Evolutionary conservation across 2,888 invertebrate species (phyloP), one percentile per base, ranked within the genome.

Genomic region (Drosophila lacicola): DNA sequence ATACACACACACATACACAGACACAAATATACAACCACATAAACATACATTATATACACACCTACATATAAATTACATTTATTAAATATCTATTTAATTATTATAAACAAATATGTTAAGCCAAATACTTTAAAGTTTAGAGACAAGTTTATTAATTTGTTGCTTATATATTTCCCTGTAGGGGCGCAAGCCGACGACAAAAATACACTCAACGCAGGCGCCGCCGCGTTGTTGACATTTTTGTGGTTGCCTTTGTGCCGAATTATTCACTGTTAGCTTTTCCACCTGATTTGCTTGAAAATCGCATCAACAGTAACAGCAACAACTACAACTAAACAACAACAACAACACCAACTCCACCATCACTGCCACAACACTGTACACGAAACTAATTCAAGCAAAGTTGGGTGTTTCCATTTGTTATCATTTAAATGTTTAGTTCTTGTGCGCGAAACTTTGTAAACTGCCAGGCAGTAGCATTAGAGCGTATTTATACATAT

Each of bases 51-150:
- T 14, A 62, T 37, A 55, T 29, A 72, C 44, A 70, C 69, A 66
- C 46, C 36, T 61, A 82, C 67, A 73, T 75, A 63, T 75, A 75
- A 61, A 67, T 66, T 71, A 76, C 67, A 70, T 17, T 62, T 74
- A 74, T 69, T 56, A 64, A 64, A 57, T 56, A 66, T 68, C 78
- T 86, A 86, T 83, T 83, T 83, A 83, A 83, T 74, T 78, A 83
- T 76, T 72, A 83, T 86, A 80, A 83, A 78, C 70, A 70, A 68
- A 85, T 83, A 83, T 74, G 72, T 82, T 83, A 83, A 83, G 83
- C 86, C 86, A 86, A 83, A 83, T 83, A 83, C 71, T 74, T 80
- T 83, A 83, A 77, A 29, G 49, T 62, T 76, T 78, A 82, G 80
- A 70, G 49, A 61, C 70, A 84, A 76, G 53, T 61, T 61, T 66